Conservation (phyloP, 2,113 vertebrate genomes). For the Lepus americanus region DNA sequence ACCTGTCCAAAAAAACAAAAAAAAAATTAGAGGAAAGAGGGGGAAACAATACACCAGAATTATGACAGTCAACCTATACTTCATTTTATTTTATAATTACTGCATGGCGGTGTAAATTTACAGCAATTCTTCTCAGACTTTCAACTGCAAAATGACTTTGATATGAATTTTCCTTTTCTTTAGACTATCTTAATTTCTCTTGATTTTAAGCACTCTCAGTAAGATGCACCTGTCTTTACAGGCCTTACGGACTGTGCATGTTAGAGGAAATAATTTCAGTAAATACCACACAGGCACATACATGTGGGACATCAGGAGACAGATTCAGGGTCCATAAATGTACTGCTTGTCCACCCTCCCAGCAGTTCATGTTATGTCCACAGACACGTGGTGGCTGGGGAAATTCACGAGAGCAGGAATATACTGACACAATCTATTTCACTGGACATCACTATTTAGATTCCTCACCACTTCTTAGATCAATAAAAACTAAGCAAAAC, state of each 20-base stretch:
- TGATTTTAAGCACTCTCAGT: slow-evolving; percentile 46
- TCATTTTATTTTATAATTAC: slow-evolving; percentile 36
- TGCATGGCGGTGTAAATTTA: neutral
- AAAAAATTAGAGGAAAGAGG: neutral
- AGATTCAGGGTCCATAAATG: neutral
- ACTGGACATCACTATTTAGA: neutral
- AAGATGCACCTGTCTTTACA: slow-evolving; percentile 44
- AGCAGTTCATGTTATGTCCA: slow-evolving; percentile 32
- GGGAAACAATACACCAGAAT: neutral
- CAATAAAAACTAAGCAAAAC: slow-evolving; percentile 53
- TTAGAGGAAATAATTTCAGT: slow-evolving; percentile 33
- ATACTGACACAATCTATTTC: neutral
- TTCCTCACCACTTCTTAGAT: neutral
- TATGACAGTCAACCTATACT: neutral
- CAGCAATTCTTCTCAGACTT: neutral
- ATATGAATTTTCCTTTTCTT: neutral
- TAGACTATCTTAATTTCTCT: slow-evolving; percentile 43
- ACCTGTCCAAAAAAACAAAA: no score
- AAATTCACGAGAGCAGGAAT: neutral
- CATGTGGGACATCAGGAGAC: neutral
- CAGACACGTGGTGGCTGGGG: neutral
- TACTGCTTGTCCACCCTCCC: neutral
- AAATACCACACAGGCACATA: neutral
- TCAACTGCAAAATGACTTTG: neutral
- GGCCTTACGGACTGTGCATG: neutral